These are phyloP conservation scores for Eira barbara DNA, from an alignment of 2,113 vertebrate genomes.

Conservation along the genomic window DNA sequence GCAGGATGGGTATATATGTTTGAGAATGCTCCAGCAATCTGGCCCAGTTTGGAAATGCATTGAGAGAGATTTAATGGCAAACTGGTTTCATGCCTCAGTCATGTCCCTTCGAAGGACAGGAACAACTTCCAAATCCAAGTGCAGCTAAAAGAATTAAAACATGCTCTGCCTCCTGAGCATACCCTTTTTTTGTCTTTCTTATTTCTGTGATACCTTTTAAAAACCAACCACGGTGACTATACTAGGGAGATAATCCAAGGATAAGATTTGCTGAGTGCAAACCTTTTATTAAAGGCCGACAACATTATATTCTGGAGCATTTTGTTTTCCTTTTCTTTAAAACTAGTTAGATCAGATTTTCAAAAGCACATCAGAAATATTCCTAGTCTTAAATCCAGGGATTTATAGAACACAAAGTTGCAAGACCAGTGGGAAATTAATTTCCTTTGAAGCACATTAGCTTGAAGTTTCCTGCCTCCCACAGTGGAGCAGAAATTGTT, in stretches of 20 bases:
- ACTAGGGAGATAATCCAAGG: background rate
- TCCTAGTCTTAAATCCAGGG: conserved; percentile 33
- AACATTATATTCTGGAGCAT: background rate
- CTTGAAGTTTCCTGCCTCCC: background rate
- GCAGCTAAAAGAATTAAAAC: background rate
- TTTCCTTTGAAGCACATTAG: conserved; percentile 25
- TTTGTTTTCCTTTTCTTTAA: background rate
- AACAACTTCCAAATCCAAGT: background rate
- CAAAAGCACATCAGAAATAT: conserved; percentile 17
- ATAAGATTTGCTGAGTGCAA: background rate
- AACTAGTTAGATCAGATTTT: conserved; percentile 12
- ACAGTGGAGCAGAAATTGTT: background rate
- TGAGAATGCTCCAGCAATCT: background rate
- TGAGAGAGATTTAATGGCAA: background rate
- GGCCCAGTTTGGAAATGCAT: background rate
- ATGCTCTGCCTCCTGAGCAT: background rate
- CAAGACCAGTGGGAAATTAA: conserved; percentile 25
- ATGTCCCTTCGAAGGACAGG: background rate
- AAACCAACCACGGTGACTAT: background rate
- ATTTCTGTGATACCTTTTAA: background rate
- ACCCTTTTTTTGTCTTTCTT: background rate
- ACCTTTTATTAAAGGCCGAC: background rate
- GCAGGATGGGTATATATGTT: accelerated
- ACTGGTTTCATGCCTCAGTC: background rate
- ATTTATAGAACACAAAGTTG: conserved; percentile 32